phyloP scores from a whole-genome alignment of 2,113 vertebrate genomes.

The Protomyctophum bolini region DNA sequence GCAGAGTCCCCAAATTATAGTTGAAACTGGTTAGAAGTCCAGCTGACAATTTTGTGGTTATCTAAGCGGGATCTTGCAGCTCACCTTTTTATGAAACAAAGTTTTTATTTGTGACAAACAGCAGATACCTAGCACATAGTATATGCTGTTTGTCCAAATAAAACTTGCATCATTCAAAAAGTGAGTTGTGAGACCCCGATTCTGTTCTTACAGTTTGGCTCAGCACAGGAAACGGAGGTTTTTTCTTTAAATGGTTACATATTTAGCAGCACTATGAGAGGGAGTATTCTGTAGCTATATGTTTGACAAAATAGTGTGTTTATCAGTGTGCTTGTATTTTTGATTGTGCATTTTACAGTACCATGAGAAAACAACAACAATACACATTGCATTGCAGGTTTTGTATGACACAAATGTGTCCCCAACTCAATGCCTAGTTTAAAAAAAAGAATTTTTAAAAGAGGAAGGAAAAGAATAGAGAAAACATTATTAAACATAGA shows the following conservation, averaged over 20 bases:
- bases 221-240: no score
- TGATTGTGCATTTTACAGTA: conserved; percentile 26
- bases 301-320: conserved; percentile 30
- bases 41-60: conserved; percentile 38
- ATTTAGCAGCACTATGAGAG: conserved; percentile 18
- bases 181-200: no score
- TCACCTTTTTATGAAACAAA: no score
- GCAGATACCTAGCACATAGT: no score
- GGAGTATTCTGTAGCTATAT: conserved; percentile 30
- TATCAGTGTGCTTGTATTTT: conserved; percentile 51
- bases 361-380: conserved; percentile 39
- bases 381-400: conserved; percentile 47
- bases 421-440: conserved; percentile 20
- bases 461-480: not conserved
- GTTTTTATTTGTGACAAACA: no score
- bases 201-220: no score
- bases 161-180: no score
- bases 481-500: conserved; percentile 18
- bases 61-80: no score
- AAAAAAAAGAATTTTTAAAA: not conserved
- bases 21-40: conserved; percentile 24
- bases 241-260: not conserved
- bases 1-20: conserved; percentile 26
- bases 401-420: conserved; percentile 40
- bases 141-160: no score